Conservation (phyloP, 2,797 vertebrate species). For the Acanthis flammea region DNA sequence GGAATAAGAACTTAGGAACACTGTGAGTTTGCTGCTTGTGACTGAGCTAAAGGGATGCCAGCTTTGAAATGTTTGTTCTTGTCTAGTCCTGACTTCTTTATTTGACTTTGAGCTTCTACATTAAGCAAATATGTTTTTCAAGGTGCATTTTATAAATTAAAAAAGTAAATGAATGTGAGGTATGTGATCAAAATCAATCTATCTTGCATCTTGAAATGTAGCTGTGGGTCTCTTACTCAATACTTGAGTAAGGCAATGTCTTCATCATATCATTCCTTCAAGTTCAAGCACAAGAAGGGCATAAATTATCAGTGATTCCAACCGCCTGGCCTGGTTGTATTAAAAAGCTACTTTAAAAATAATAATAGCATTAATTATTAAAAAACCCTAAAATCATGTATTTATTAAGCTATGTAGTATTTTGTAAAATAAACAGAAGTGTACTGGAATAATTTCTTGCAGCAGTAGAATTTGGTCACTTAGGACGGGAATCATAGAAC, state of each 20-base stretch:
- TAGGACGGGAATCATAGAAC: background rate
- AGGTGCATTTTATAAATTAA: conserved; percentile 12
- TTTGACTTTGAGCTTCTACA: background rate
- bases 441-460: background rate
- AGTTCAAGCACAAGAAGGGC: background rate
- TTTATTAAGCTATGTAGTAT: background rate
- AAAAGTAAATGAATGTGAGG: background rate
- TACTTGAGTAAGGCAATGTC: background rate
- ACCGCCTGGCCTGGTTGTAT: background rate
- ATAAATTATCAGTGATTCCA: background rate
- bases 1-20: background rate
- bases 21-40: background rate
- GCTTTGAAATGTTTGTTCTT: background rate
- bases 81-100: background rate
- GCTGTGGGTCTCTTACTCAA: background rate
- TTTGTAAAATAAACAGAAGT: background rate
- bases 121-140: background rate
- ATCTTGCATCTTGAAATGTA: background rate
- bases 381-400: background rate
- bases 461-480: background rate
- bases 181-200: background rate
- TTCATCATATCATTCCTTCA: background rate
- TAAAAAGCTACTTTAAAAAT: background rate
- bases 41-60: background rate
- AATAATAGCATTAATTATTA: background rate